phyloP scores from a whole-genome alignment of 2,888 invertebrate genomes.

The Crepidodera aurea region DNA sequence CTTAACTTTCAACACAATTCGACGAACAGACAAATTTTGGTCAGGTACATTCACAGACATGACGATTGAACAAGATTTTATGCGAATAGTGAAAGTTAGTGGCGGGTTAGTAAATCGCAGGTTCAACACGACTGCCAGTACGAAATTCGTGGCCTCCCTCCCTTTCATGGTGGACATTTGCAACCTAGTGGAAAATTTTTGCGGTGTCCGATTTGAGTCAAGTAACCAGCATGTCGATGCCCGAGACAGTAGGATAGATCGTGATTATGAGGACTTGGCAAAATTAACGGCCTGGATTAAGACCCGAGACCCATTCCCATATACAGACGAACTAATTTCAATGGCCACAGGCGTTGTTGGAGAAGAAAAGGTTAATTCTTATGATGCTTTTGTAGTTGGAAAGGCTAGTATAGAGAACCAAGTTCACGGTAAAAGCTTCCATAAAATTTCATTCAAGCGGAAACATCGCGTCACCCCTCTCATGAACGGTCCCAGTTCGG shows the following conservation, averaged over 20 bases:
- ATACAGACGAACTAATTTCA: not conserved
- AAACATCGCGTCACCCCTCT: conserved; percentile 7
- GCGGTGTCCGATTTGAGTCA: not conserved
- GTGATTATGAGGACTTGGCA: not conserved
- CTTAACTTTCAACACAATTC: not conserved
- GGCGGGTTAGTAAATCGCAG: not conserved
- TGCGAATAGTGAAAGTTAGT: conserved; percentile 1
- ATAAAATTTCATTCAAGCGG: conserved; percentile 7
- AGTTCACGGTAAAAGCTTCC: not conserved
- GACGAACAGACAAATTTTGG: conserved; percentile 16
- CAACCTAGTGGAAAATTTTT: not conserved
- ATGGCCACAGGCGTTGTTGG: conserved; percentile 5
- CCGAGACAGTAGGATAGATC: not conserved
- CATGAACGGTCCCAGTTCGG: not conserved
- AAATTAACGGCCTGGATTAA: not conserved
- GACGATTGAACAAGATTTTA: not conserved
- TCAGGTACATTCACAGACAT: conserved; percentile 5
- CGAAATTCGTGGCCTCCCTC: conserved; percentile 8
- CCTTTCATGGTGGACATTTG: conserved; percentile 11
- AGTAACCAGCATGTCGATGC: conserved; percentile 5
- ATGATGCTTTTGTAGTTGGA: conserved; percentile 2
- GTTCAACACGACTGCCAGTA: not conserved
- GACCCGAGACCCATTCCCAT: not conserved
- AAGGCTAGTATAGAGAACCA: not conserved
- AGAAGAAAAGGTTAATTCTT: not conserved